phyloP scores from a whole-genome alignment of 2,113 vertebrate species.

The Otis tarda region DNA sequence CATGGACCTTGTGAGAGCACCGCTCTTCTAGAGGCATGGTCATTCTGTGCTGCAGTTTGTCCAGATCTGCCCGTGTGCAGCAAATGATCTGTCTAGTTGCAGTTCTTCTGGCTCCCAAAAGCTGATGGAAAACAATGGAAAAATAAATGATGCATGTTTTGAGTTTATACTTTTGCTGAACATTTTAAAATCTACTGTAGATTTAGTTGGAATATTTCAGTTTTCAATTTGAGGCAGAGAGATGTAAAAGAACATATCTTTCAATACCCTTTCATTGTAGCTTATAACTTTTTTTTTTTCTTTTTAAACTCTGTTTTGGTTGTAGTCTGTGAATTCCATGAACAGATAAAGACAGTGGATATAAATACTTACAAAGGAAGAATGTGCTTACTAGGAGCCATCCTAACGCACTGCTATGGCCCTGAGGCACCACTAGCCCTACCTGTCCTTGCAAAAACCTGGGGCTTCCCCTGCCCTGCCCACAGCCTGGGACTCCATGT shows the following conservation, averaged over 20 bases:
- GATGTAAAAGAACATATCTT: background rate
- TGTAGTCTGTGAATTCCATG: background rate
- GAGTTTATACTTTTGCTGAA: background rate
- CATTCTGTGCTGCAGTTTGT: fast-evolving
- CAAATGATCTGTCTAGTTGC: fast-evolving
- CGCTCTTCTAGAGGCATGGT: background rate
- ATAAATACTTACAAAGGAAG: background rate
- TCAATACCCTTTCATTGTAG: background rate
- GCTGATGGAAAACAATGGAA: background rate
- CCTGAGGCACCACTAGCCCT: background rate
- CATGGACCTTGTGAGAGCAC: fast-evolving
- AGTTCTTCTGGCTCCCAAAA: background rate
- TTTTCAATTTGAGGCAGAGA: background rate
- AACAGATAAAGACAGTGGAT: background rate
- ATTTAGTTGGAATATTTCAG: background rate
- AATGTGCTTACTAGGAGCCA: background rate
- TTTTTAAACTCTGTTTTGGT: background rate
- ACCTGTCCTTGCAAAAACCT: fast-evolving
- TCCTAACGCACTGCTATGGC: background rate
- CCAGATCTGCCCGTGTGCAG: fast-evolving
- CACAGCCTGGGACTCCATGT: too few relatives aligned
- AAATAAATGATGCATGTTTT: background rate
- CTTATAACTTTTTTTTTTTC: background rate
- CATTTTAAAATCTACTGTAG: background rate
- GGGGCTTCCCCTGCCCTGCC: fast-evolving